Conservation (phyloP, 2,888 invertebrate genomes). For the Acleris emargana region DNA sequence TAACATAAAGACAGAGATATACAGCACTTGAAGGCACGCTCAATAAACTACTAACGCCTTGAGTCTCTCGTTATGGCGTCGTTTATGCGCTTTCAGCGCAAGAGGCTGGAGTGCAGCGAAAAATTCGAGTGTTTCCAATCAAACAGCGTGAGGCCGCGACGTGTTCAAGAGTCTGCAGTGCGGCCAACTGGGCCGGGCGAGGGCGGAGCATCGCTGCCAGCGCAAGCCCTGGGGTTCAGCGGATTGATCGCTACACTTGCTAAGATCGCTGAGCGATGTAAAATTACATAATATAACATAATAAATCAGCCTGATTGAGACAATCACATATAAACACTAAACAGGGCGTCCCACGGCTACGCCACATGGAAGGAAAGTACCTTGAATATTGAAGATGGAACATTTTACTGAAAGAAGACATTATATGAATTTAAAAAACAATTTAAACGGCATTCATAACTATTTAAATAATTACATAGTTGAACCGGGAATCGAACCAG, state of each 20-base stretch:
- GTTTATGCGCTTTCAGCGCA: slow-evolving; percentile 30
- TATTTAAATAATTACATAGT: too few relatives aligned
- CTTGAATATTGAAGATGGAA: too few relatives aligned
- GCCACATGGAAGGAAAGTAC: too few relatives aligned
- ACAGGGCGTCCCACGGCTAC: too few relatives aligned
- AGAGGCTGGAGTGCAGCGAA: slow-evolving; percentile 34
- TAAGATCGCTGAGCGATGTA: neutral
- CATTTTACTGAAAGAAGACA: too few relatives aligned
- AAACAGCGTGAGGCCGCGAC: slow-evolving; percentile 46
- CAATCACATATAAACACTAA: too few relatives aligned
- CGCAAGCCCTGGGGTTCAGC: slow-evolving; percentile 10
- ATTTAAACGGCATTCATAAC: too few relatives aligned
- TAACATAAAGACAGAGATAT: neutral
- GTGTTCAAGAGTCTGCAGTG: slow-evolving; percentile 60
- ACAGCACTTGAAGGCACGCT: slow-evolving; percentile 7
- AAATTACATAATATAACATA: too few relatives aligned
- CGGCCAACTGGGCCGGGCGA: slow-evolving; percentile 45
- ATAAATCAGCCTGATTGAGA: too few relatives aligned
- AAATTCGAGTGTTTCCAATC: slow-evolving; percentile 44
- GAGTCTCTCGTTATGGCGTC: slow-evolving; percentile 20
- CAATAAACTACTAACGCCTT: slow-evolving; percentile 16
- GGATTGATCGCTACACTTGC: neutral
- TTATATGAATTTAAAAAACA: too few relatives aligned
- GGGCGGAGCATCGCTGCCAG: slow-evolving; percentile 34
- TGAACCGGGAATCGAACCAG: too few relatives aligned